phyloP scores from a whole-genome alignment of 2,797 vertebrate species.

The Tympanoctomys barrerae region DNA sequence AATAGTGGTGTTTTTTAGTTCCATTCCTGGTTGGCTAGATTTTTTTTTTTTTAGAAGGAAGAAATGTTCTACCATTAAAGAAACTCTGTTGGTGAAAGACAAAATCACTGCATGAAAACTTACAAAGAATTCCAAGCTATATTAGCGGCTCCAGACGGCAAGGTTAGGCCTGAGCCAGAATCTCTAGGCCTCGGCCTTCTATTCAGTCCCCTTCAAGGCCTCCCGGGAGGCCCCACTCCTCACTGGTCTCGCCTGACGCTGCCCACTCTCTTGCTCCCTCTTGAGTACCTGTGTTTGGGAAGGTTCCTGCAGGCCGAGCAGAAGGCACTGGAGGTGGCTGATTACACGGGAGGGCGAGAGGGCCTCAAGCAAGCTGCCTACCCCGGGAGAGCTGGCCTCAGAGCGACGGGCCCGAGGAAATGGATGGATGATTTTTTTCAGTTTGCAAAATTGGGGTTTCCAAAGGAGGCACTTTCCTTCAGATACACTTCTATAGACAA shows the following conservation, averaged over 20 bases:
- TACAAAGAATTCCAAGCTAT: constrained; percentile 20
- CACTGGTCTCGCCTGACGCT: too few species aligned
- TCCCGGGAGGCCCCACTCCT: background rate
- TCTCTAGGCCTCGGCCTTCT: background rate
- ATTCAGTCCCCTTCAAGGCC: background rate
- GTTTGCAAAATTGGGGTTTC: background rate
- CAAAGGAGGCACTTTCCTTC: background rate
- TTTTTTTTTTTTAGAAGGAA: constrained; percentile 44
- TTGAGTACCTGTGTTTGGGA: background rate
- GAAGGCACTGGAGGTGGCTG: background rate
- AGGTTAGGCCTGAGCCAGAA: background rate
- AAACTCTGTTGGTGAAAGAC: constrained; percentile 51
- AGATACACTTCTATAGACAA: background rate
- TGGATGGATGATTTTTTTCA: background rate
- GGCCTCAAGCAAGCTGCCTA: background rate
- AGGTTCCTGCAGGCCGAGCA: background rate
- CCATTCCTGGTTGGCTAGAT: constrained; percentile 65
- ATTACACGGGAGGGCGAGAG: background rate
- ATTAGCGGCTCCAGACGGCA: background rate
- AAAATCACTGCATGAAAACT: constrained; percentile 60
- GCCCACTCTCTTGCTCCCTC: background rate
- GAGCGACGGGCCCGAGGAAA: background rate
- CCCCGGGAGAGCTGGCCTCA: background rate
- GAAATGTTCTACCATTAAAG: constrained; percentile 63
- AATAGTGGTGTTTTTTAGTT: constrained; percentile 65